Evolutionary conservation across 2,113 vertebrate species (phyloP).

Genomic region (Amphilophus citrinellus): DNA sequence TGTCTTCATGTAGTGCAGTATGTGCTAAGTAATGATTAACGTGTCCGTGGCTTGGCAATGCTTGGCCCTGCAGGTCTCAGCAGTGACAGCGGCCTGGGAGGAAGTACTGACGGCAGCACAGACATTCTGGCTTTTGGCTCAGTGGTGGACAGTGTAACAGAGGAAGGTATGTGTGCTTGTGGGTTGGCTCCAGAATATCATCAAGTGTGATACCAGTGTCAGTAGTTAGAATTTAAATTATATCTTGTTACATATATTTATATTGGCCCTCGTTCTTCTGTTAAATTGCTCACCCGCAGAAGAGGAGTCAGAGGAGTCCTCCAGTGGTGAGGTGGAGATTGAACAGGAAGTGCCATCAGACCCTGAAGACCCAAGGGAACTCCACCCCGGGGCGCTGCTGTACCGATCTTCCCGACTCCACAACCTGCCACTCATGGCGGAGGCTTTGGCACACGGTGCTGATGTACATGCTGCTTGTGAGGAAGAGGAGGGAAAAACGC

Average conservation of each 20-base stretch:
- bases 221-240: not conserved
- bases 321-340: slow-evolving; percentile 81
- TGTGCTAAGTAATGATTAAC: slow-evolving; percentile 77
- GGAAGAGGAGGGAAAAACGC: slow-evolving; percentile 89
- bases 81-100: slow-evolving; percentile 96
- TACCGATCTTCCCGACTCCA: slow-evolving; percentile 87
- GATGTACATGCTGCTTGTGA: slow-evolving; percentile 88
- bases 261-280: not conserved
- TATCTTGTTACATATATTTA: not conserved
- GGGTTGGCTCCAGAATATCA: not conserved
- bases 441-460: slow-evolving; percentile 94
- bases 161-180: slow-evolving; percentile 85
- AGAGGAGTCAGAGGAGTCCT: slow-evolving; percentile 80
- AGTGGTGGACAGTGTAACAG: slow-evolving; percentile 93
- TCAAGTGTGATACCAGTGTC: not conserved
- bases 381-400: slow-evolving; percentile 86
- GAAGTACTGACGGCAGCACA: slow-evolving; percentile 94
- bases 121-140: slow-evolving; percentile 93
- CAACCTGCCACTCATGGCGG: slow-evolving; percentile 93
- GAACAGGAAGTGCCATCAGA: slow-evolving; percentile 81
- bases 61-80: slow-evolving; percentile 93
- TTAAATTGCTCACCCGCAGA: slow-evolving; percentile 46
- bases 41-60: slow-evolving; percentile 78
- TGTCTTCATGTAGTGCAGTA: not conserved
- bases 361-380: slow-evolving; percentile 79